These are phyloP conservation scores for Buphagus erythrorhynchus DNA, from an alignment of 2,797 vertebrate genomes.

Conservation along the genomic window DNA sequence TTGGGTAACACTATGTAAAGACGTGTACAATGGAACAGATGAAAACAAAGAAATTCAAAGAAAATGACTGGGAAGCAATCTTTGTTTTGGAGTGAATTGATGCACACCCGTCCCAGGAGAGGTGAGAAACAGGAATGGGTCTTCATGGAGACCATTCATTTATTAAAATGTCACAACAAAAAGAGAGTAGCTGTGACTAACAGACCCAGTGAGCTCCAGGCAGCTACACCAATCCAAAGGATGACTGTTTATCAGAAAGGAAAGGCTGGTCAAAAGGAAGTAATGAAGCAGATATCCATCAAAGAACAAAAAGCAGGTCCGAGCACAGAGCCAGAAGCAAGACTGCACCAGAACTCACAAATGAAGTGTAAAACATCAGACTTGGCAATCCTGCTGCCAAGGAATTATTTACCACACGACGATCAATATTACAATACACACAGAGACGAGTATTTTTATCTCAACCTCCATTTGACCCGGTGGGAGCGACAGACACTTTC, in stretches of 20 bases:
- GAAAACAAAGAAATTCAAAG: neutral
- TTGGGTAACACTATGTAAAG: neutral
- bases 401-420: neutral
- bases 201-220: neutral
- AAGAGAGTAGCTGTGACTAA: neutral
- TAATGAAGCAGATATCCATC: neutral
- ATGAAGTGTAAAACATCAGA: neutral
- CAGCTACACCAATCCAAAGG: neutral
- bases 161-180: neutral
- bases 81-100: neutral
- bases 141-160: neutral
- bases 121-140: neutral
- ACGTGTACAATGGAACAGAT: accelerated
- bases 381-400: neutral
- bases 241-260: neutral
- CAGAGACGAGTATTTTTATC: neutral
- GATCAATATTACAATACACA: conserved; percentile 19
- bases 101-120: neutral
- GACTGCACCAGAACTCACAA: neutral
- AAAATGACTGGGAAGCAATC: neutral
- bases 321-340: neutral
- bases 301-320: neutral
- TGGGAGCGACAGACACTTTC: neutral
- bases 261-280: neutral
- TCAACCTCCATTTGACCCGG: conserved; percentile 36